Base-by-base conservation (phyloP, 2,888 invertebrate genomes). In the Sinohyriopsis cumingii region DNA sequence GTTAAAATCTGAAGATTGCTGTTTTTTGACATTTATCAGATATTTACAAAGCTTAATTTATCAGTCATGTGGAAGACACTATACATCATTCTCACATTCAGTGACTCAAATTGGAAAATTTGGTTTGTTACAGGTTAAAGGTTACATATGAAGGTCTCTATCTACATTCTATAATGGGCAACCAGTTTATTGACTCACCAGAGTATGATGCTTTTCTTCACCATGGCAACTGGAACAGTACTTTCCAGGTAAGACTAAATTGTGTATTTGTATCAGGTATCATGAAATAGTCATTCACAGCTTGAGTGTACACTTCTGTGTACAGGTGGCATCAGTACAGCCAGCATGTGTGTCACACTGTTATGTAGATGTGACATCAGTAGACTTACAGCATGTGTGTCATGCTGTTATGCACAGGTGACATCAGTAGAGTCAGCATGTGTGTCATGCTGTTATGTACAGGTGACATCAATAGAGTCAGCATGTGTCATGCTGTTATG, bases 111-210 rank as follows among this genome's bases (percentile, higher is more conserved):
- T 33, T 15, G 15, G 12, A 56, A 22, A 45, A 25, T 53, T 66
- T 65, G 53, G 66, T 63, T 28, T 28, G 55, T 89, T 90, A 18
- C 91, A 95, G 95, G 89, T 91, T 95, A 91, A 93, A 94, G 82
- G 95, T 95, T 77, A 94, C 94, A 73, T 95, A 95, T 86, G 95
- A 95, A 84, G 94, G 93, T 80, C 94, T 94, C n/a, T 95, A 95
- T 87, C 92, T 95, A 55, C 95, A 95, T 90, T 94, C 93, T 90
- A 94, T 95, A 84, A 93, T 93, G 85, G 92, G 93, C 33, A 85
- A 84, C 65, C 84, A 87, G 71, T 87, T 87, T 67, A 81, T 88
- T 25, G 87, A 86, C 73, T 86, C 85, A 1, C 82, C 86, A 6
- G 85, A 88, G 69, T 85, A 82, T 76, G 84, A 87, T 68, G 77